Evolutionary conservation across 2,797 vertebrate species (phyloP).

Genomic region (Poeciliopsis turneri): DNA sequence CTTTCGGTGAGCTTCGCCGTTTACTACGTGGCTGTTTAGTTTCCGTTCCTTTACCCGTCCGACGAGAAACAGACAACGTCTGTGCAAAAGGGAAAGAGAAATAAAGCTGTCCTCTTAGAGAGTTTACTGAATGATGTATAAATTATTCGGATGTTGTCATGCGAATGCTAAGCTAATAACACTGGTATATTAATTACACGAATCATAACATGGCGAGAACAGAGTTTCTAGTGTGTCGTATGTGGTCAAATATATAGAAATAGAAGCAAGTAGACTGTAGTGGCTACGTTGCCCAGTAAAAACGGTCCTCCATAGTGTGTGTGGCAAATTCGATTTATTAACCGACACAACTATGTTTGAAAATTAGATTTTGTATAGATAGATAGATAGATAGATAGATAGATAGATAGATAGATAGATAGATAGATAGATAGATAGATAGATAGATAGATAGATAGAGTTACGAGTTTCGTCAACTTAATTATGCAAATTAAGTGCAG

Average conservation of each 20-base stretch:
- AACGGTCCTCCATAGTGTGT: neutral
- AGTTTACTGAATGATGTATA: neutral
- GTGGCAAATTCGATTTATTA: neutral
- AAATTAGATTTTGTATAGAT: too few relatives aligned
- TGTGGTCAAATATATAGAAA: neutral
- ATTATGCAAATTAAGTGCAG: too few relatives aligned
- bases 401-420: too few relatives aligned
- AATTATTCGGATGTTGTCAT: too few relatives aligned
- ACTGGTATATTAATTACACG: neutral
- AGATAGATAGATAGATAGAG: too few relatives aligned
- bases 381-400: too few relatives aligned
- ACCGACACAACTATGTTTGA: neutral
- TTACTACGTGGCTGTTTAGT: conserved; percentile 85
- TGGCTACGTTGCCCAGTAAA: neutral
- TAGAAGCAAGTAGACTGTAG: neutral
- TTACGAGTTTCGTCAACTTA: too few relatives aligned
- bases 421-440: too few relatives aligned
- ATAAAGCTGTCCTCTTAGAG: neutral
- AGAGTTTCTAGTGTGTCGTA: neutral
- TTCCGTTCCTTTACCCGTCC: conserved; percentile 71
- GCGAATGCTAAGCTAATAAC: neutral
- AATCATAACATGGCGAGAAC: conserved; percentile 7
- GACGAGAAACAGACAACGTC: conserved; percentile 60
- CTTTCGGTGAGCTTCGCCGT: conserved; percentile 67
- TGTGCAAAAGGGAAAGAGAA: neutral